A percentile compares a stretch with the other conserved stretches of the same genome.
Conservation (phyloP, 30 jellyfish, hydroid and myxozoan species). For the Sanderia malayensis region DNA sequence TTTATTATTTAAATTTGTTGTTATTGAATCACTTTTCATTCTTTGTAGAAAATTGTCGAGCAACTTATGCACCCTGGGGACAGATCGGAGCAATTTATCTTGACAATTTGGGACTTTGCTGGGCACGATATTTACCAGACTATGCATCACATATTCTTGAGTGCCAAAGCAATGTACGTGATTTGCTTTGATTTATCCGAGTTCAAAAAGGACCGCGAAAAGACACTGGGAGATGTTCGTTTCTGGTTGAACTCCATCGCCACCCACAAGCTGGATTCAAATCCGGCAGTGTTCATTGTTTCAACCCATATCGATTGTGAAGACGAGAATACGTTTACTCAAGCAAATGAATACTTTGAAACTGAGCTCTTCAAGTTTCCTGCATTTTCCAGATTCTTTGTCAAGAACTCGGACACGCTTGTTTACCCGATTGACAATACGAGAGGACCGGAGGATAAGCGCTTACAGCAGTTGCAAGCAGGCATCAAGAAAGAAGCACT, state of each 20-base stretch:
- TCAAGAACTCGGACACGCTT: neutral
- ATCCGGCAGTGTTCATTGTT: constrained; percentile 33
- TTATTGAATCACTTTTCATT: neutral
- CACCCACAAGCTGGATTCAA: constrained; percentile 13
- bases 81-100: constrained; percentile 5
- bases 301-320: constrained; percentile 36
- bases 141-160: constrained; percentile 35
- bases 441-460: constrained; percentile 27
- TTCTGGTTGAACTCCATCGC: constrained; percentile 50
- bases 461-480: neutral
- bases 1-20: too few relatives aligned
- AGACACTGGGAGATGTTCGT: neutral
- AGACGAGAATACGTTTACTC: neutral
- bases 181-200: constrained; percentile 30
- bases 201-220: neutral
- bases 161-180: constrained; percentile 32
- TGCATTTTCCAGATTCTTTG: constrained; percentile 6
- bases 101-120: constrained; percentile 42
- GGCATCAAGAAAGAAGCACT: neutral
- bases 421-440: constrained; percentile 35
- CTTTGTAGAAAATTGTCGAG: constrained; percentile 14
- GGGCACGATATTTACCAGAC: constrained; percentile 32
- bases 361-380: constrained; percentile 6
- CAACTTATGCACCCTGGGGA: neutral
- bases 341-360: constrained; percentile 8